Evolutionary conservation across 2,888 invertebrate genomes (phyloP).

Genomic region (Brassicogethes aeneus): DNA sequence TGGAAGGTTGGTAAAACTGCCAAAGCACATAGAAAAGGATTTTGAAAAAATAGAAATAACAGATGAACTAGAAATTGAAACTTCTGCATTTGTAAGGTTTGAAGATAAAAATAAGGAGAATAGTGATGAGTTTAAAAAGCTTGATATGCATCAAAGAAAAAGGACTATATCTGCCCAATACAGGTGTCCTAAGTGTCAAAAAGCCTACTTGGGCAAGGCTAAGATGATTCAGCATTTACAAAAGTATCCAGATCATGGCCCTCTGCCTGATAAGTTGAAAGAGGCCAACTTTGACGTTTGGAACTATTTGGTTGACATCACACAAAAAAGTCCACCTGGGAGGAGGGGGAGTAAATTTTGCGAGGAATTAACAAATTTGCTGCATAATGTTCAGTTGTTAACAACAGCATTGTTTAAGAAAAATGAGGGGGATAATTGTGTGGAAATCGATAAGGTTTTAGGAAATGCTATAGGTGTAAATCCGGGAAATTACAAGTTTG

Average conservation of each 20-base stretch:
- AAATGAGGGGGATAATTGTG: slow-evolving; percentile 24
- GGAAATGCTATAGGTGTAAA: slow-evolving; percentile 31
- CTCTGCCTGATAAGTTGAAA: slow-evolving; percentile 23
- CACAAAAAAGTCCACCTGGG: slow-evolving; percentile 29
- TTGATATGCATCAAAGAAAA: slow-evolving; percentile 22
- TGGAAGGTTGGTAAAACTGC: slow-evolving; percentile 33
- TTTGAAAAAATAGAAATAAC: slow-evolving; percentile 31
- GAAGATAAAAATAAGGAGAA: slow-evolving; percentile 19
- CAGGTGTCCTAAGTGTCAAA: slow-evolving; percentile 54
- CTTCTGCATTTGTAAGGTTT: slow-evolving; percentile 26
- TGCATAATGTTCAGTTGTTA: slow-evolving; percentile 31
- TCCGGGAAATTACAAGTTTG: slow-evolving; percentile 33
- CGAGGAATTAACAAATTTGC: slow-evolving; percentile 32
- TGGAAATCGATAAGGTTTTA: slow-evolving; percentile 31
- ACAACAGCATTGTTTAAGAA: slow-evolving; percentile 34
- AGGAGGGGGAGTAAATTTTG: slow-evolving; percentile 32
- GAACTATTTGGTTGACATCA: slow-evolving; percentile 34
- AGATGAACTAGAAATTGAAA: slow-evolving; percentile 25
- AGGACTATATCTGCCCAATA: slow-evolving; percentile 45
- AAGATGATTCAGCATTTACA: slow-evolving; percentile 54
- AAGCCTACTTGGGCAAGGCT: slow-evolving; percentile 52
- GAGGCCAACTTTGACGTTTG: slow-evolving; percentile 31
- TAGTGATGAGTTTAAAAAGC: slow-evolving; percentile 7
- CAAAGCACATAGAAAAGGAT: slow-evolving; percentile 32
- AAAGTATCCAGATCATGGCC: slow-evolving; percentile 52